Percentiles rank a stretch among this genome's conserved stretches.
Evolutionary conservation across 2,113 vertebrate species (phyloP).

Genomic region (Oryzias curvinotus): DNA sequence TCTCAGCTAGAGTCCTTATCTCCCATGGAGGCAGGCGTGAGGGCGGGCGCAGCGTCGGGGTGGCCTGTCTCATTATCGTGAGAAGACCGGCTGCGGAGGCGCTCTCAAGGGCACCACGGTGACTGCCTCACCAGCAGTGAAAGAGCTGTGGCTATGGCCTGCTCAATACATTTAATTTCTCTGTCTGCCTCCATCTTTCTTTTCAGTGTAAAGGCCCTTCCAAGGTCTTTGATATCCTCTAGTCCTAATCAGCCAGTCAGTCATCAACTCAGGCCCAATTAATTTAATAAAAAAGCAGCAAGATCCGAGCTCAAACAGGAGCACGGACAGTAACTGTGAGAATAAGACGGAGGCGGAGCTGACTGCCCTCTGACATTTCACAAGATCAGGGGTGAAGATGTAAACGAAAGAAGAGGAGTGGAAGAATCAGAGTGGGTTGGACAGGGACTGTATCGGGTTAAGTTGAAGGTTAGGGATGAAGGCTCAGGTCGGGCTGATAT

Average conservation of each 20-base stretch:
- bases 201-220: constrained; percentile 17
- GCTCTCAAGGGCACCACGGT: constrained; percentile 66
- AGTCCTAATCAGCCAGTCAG: constrained; percentile 45
- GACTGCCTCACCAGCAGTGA: constrained; percentile 37
- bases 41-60: constrained; percentile 38
- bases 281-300: constrained; percentile 15
- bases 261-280: constrained; percentile 25
- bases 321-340: constrained; percentile 25
- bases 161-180: constrained; percentile 1
- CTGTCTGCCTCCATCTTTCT: constrained; percentile 15
- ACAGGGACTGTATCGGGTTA: constrained; percentile 46
- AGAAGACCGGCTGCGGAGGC: constrained; percentile 37
- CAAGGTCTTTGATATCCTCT: constrained; percentile 21
- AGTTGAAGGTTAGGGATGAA: constrained; percentile 40
- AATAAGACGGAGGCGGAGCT: constrained; percentile 26
- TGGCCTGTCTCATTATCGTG: constrained; percentile 56
- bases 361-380: constrained; percentile 16
- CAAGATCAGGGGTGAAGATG: constrained; percentile 23
- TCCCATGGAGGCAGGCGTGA: constrained; percentile 41
- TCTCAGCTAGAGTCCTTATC: constrained; percentile 52
- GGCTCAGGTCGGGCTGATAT: constrained; percentile 36
- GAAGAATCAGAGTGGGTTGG: constrained; percentile 31
- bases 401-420: constrained; percentile 19
- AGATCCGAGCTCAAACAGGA: constrained; percentile 43
- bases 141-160: constrained; percentile 45